Percentiles rank a stretch among this genome's conserved stretches.
Evolutionary conservation across 2,113 vertebrate species (phyloP).

Genomic region (Tetrax tetrax): DNA sequence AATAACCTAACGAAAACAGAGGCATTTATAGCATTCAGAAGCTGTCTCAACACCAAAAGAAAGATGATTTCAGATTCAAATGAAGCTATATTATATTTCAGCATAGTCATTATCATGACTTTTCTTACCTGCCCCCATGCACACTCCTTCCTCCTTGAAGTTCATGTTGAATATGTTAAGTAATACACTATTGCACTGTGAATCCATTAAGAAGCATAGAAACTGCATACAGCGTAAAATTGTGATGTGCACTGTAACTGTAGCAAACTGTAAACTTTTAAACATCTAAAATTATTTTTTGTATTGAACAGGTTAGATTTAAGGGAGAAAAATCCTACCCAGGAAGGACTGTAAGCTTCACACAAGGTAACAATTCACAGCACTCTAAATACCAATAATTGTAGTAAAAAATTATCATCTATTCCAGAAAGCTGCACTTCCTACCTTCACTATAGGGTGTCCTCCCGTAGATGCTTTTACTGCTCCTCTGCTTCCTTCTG

Average conservation of each 20-base stretch:
- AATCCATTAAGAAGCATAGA: background rate
- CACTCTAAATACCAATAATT: background rate
- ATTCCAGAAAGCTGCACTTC: constrained; percentile 12
- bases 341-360: background rate
- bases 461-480: constrained; percentile 94
- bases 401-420: background rate
- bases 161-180: background rate
- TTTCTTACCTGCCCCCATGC: background rate
- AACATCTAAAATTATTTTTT: background rate
- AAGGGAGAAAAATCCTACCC: background rate
- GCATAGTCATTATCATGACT: background rate
- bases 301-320: background rate
- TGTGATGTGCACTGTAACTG: background rate
- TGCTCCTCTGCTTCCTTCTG: constrained; percentile 96
- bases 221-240: background rate
- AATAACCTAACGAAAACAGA: background rate
- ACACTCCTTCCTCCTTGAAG: background rate
- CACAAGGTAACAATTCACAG: background rate
- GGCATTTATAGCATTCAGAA: background rate
- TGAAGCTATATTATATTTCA: background rate
- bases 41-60: background rate
- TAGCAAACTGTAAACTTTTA: background rate
- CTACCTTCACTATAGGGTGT: constrained; percentile 97
- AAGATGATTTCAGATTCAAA: background rate
- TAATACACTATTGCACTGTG: background rate